Percentiles rank a stretch among this genome's conserved stretches.
Evolutionary conservation across 2,888 invertebrate species (phyloP).

Genomic region (Spisula subtruncata): DNA sequence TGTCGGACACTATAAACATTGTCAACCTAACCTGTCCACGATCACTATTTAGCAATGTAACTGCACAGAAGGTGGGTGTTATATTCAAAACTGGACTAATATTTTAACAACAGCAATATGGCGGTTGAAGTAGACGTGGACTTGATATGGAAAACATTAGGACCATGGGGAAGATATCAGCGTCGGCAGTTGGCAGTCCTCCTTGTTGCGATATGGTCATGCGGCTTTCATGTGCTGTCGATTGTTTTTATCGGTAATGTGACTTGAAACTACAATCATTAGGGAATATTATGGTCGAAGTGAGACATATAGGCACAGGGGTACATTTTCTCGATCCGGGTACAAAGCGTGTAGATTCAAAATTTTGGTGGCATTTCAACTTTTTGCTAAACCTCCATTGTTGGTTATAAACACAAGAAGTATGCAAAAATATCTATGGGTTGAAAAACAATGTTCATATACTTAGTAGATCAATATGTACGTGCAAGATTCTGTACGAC

Average conservation of each 20-base stretch:
- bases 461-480: too few species aligned
- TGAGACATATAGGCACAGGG: too few species aligned
- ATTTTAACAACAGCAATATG: background rate
- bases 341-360: too few species aligned
- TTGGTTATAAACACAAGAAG: too few species aligned
- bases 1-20: too few species aligned
- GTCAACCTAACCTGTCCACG: background rate
- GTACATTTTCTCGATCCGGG: too few species aligned
- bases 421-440: too few species aligned
- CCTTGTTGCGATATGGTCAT: slow-evolving; percentile 60
- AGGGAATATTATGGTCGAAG: background rate
- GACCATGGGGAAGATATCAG: slow-evolving; percentile 59
- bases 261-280: background rate
- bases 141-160: slow-evolving; percentile 53
- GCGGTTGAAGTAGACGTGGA: slow-evolving; percentile 58
- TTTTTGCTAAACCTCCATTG: too few species aligned
- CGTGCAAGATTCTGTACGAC: too few species aligned
- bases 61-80: background rate
- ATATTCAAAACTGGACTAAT: background rate
- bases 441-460: too few species aligned
- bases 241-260: slow-evolving; percentile 65
- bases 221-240: slow-evolving; percentile 64
- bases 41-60: background rate
- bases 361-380: too few species aligned
- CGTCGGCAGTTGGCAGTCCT: slow-evolving; percentile 45